Base-by-base conservation (phyloP, 2,113 vertebrate genomes). In the Tonatia bakeri region DNA sequence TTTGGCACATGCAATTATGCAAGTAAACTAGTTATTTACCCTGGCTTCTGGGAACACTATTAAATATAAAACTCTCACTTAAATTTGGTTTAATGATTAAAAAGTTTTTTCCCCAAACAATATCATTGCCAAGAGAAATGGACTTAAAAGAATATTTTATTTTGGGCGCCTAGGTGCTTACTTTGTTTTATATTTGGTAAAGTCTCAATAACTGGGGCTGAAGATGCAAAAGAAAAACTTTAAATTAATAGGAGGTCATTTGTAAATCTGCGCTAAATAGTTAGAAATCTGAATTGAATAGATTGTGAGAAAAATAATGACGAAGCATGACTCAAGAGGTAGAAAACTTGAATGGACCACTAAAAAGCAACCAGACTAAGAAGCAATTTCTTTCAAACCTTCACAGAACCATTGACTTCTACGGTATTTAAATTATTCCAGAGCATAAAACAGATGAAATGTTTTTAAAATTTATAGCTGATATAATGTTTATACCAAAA, bases 221-320 rank as follows among this genome's bases (percentile, higher is more conserved):
- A 17, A 80, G 59, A 65, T 40, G 8, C 8, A 64, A 90, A 61
- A 94, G 22, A 22, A 87, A 69, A n/a, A 13, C 0, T 54, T 92
- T 82, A 59, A 94, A 85, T 80, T 90, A 50, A 90, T 91, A 79
- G 43, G 24, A 82, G 43, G 52, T 61, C n/a, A 80, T 50, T 93
- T 92, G 87, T 47, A 86, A 96, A 69, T 69, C n/a, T n/a, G 20
- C 54, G 36, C 11, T 89, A 79, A 94, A 90, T 84, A 45, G 65
- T 84, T 75, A 88, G 28, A 95, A 69, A 83, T 54, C 9, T n/a
- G n/a, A 95, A 38, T 40, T 61, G 72, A 95, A 45, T 20, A 85
- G 52, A 76, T 26, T 77, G 47, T 83, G 65, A 89, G 36, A 16
- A 67, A 95, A 92, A 81, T 28, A 94, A 93, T 91, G 31, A 85